These are phyloP conservation scores for Oscheius sp. DNA, from an alignment of 1,140 invertebrate species.

Conservation along the genomic window DNA sequence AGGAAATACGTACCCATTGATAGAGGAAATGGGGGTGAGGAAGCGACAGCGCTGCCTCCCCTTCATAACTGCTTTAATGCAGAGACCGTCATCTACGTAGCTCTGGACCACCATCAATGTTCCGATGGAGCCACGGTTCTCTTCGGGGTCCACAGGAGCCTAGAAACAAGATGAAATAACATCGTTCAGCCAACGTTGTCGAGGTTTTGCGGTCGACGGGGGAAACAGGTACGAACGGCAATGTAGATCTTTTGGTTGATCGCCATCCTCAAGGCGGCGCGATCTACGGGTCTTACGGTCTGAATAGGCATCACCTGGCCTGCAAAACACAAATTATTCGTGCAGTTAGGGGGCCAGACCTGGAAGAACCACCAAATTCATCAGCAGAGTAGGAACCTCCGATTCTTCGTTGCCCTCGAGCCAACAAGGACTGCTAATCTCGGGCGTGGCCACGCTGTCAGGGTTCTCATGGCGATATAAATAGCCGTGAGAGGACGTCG, in stretches of 20 bases:
- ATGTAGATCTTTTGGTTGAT: background rate
- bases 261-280: background rate
- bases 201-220: no score
- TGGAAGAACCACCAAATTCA: background rate
- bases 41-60: background rate
- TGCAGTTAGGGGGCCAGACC: background rate
- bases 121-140: background rate
- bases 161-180: no score
- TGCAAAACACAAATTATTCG: background rate
- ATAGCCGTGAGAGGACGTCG: background rate
- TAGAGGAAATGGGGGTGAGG: no score
- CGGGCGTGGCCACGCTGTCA: background rate
- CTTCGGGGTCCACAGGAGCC: background rate
- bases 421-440: no score
- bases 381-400: background rate
- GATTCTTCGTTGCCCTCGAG: background rate
- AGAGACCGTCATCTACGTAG: background rate
- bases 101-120: background rate
- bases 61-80: background rate
- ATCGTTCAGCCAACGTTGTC: no score
- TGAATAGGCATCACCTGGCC: background rate
- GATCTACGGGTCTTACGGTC: background rate
- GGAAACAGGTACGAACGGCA: background rate
- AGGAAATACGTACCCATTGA: no score
- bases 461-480: background rate